Percentiles rank a stretch among this genome's conserved stretches.
phyloP scores from a whole-genome alignment of 1,140 invertebrate genomes.

The Penaeus japonicus region DNA sequence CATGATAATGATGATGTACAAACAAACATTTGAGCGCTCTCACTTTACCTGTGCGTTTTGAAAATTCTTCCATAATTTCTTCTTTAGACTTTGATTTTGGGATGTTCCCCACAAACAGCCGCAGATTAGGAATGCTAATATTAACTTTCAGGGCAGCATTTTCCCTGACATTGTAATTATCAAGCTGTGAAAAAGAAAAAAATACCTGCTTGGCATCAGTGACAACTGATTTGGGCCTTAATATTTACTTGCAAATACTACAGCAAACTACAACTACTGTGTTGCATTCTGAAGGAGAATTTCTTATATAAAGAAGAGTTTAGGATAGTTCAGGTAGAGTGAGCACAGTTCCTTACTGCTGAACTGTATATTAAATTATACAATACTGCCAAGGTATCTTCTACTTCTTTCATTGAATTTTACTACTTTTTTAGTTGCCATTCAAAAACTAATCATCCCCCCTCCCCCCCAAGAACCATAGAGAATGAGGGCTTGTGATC shows the following conservation, averaged over 20 bases:
- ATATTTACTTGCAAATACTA: slow-evolving; percentile 53
- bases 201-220: slow-evolving; percentile 56
- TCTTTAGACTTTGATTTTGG: slow-evolving; percentile 99
- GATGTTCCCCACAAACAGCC: slow-evolving; percentile 99
- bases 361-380: neutral
- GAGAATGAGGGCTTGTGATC: no score
- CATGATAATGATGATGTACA: slow-evolving; percentile 47
- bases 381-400: no score
- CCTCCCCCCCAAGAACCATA: no score
- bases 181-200: slow-evolving; percentile 81
- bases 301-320: slow-evolving; percentile 57
- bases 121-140: slow-evolving; percentile 99
- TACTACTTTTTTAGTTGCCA: no score
- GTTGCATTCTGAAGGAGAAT: slow-evolving; percentile 51
- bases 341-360: slow-evolving; percentile 39
- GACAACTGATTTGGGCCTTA: slow-evolving; percentile 56
- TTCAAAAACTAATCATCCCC: no score
- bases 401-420: no score
- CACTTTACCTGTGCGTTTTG: slow-evolving; percentile 97
- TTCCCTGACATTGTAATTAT: slow-evolving; percentile 99
- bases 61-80: slow-evolving; percentile 99
- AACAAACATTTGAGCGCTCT: slow-evolving; percentile 57
- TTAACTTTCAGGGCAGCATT: slow-evolving; percentile 99
- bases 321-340: slow-evolving; percentile 54
- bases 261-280: slow-evolving; percentile 55